A percentile compares a stretch with the other conserved stretches of the same genome.
Conservation (phyloP, 2,797 vertebrate species). For the Anniella stebbinsi region DNA sequence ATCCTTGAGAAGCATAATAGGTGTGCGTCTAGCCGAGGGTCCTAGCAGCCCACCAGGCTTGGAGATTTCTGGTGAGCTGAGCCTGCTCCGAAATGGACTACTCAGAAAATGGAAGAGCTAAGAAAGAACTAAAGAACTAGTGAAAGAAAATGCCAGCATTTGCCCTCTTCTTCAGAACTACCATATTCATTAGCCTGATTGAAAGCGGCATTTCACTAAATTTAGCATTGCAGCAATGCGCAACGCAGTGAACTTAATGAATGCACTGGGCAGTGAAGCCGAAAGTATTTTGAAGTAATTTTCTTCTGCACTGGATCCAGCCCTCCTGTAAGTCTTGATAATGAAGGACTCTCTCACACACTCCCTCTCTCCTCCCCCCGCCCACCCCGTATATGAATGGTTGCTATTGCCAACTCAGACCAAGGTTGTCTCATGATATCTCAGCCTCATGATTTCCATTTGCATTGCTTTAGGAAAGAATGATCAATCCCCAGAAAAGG, state of each 20-base stretch:
- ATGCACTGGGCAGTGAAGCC: constrained; percentile 71
- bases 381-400: constrained; percentile 37
- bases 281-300: constrained; percentile 74
- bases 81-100: constrained; percentile 48
- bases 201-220: constrained; percentile 72
- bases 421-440: constrained; percentile 44
- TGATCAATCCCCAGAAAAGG: not conserved
- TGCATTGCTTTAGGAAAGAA: constrained; percentile 16
- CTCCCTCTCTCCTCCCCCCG: not conserved
- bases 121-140: constrained; percentile 45
- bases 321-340: constrained; percentile 62
- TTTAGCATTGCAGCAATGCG: constrained; percentile 68
- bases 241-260: constrained; percentile 68
- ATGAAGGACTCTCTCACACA: constrained; percentile 52
- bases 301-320: constrained; percentile 65
- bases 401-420: constrained; percentile 47
- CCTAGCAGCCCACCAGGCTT: not conserved
- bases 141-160: constrained; percentile 65
- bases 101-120: constrained; percentile 54
- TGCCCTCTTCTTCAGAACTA: constrained; percentile 62
- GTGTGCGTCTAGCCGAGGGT: not conserved
- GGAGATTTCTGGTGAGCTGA: not conserved
- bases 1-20: not conserved
- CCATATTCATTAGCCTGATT: constrained; percentile 68
- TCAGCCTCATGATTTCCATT: constrained; percentile 37